Evolutionary conservation across 2,888 invertebrate species (phyloP).

Genomic region (Sinodicranocentrus sp.): DNA sequence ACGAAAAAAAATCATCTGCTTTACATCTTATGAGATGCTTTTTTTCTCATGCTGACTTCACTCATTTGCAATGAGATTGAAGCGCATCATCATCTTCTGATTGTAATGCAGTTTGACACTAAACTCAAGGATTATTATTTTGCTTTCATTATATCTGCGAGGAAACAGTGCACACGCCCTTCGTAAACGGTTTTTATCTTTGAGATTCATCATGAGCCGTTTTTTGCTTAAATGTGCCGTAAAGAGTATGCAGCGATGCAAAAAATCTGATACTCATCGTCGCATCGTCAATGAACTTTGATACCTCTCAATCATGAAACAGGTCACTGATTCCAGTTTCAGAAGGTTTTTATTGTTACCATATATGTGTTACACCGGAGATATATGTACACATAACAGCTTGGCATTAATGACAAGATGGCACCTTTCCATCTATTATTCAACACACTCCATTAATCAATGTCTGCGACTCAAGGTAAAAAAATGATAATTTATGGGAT

Average conservation of each 20-base stretch:
- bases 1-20: no score
- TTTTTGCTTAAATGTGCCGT: slow-evolving; percentile 1
- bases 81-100: neutral
- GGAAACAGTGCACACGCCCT: slow-evolving; percentile 12
- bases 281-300: slow-evolving; percentile 1
- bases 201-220: neutral
- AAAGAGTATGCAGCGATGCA: neutral
- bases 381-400: no score
- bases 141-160: neutral
- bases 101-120: neutral
- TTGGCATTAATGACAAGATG: neutral
- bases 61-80: slow-evolving; percentile 11
- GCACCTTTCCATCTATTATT: neutral
- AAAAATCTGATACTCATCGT: slow-evolving; percentile 7
- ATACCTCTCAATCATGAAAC: neutral
- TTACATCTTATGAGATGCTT: no score
- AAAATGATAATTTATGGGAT: slow-evolving; percentile 16
- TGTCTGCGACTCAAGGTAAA: neutral
- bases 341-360: no score
- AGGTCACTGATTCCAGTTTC: slow-evolving; percentile 34
- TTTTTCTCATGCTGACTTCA: slow-evolving; percentile 4
- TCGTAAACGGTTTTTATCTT: slow-evolving; percentile 15
- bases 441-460: slow-evolving; percentile 15
- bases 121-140: neutral
- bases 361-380: no score